A percentile compares a stretch with the other conserved stretches of the same genome.
Conservation (phyloP, 2,888 invertebrate genomes). For the Spodoptera picta region DNA sequence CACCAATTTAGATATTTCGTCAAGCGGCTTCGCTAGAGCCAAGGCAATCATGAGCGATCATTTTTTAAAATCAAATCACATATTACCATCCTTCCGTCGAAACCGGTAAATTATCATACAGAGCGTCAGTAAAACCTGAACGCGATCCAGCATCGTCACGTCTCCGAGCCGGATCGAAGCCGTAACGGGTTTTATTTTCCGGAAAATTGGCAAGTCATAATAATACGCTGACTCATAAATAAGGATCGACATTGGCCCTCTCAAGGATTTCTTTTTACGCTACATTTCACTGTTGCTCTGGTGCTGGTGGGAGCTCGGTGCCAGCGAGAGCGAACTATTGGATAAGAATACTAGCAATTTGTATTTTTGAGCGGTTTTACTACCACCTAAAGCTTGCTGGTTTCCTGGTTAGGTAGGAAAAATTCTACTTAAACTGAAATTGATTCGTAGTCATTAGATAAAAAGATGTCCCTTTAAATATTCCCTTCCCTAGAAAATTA, state of each 20-base stretch:
- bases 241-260: constrained; percentile 85
- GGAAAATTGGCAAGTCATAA: constrained; percentile 88
- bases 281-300: constrained; percentile 80
- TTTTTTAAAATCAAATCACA: constrained; percentile 60
- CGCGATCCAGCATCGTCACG: constrained; percentile 74
- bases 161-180: constrained; percentile 66
- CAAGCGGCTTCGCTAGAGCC: neutral
- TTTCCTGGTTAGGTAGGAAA: too few relatives aligned
- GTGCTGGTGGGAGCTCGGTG: constrained; percentile 46
- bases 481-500: too few relatives aligned
- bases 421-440: too few relatives aligned
- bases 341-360: too few relatives aligned
- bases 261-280: constrained; percentile 84
- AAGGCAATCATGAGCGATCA: constrained; percentile 26
- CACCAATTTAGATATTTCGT: constrained; percentile 2
- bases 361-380: too few relatives aligned
- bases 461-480: too few relatives aligned
- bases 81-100: constrained; percentile 47
- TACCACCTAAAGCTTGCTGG: too few relatives aligned
- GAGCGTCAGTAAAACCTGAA: constrained; percentile 75
- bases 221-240: constrained; percentile 87
- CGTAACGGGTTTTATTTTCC: constrained; percentile 83
- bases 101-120: constrained; percentile 74
- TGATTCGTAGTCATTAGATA: too few relatives aligned
- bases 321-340: constrained; percentile 37